phyloP scores from a whole-genome alignment of 2,797 vertebrate species.

The Chrysocyon brachyurus region DNA sequence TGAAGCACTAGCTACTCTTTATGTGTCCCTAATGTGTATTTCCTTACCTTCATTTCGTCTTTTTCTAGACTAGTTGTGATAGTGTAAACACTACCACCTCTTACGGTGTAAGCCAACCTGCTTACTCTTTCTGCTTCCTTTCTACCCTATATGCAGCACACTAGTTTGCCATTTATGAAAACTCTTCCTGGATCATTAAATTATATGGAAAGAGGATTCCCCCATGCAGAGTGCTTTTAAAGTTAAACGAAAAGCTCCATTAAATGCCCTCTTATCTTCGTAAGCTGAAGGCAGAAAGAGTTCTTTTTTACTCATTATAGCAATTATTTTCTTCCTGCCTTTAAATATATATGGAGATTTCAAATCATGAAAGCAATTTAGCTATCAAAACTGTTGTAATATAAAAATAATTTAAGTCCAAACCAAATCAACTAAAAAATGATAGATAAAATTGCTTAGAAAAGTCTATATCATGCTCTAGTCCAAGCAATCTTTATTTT shows the following conservation, averaged over 20 bases:
- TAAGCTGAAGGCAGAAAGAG: conserved; percentile 65
- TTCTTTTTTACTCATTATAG: conserved; percentile 75
- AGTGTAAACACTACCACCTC: not conserved
- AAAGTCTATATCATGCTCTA: conserved; percentile 29
- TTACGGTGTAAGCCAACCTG: not conserved
- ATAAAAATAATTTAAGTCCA: conserved; percentile 79
- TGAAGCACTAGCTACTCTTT: not conserved
- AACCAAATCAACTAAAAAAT: conserved; percentile 69
- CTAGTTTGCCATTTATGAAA: conserved; percentile 53
- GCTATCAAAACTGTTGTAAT: conserved; percentile 76
- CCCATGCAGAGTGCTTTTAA: conserved; percentile 62
- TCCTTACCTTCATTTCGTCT: not conserved
- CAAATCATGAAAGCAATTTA: conserved; percentile 79
- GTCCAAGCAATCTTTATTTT: conserved; percentile 66
- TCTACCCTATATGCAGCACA: not conserved
- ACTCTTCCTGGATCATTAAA: conserved; percentile 69
- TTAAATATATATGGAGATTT: conserved; percentile 81
- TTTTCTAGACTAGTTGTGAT: not conserved
- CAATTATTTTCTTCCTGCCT: conserved; percentile 74
- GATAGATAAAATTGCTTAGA: conserved; percentile 61
- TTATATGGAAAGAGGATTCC: conserved; percentile 41
- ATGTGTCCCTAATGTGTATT: not conserved
- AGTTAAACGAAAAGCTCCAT: conserved; percentile 71
- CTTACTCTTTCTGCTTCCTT: conserved; percentile 36
- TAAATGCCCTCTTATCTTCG: conserved; percentile 75